Base-by-base conservation (phyloP, 1,140 invertebrate species). In the Papilio dardanus region DNA sequence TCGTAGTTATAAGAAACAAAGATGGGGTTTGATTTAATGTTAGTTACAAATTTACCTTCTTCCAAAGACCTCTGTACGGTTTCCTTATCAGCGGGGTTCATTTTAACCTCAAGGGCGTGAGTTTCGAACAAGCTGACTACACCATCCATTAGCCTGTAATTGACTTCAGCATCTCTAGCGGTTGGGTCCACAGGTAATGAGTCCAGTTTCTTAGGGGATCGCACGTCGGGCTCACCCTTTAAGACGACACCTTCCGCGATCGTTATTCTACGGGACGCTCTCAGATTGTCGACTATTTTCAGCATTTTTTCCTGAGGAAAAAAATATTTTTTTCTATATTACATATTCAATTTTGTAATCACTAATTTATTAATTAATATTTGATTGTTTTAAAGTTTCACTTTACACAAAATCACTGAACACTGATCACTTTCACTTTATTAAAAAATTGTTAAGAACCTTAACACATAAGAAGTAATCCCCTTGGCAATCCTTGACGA, bases 401-500 rank as follows among this genome's bases (percentile, higher is more conserved):
- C 76, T 76, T 74, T 67, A 68, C 78, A 87, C 81, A 80, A 71
- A 67, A 80, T 71, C 83, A 83, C 81, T 80, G 77, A 81, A 75
- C 87, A 89, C 85, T 83, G 42, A 77, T 68, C 88, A 92, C 89
- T 91, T 90, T 92, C 89, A 90, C 89, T 90, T 79, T 78, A 86
- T 79, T 83, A 86, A 54, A 31, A 86, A 83, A 85, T 86, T 84
- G 83, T 79, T 89, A 91, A 85, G 77, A 79, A 93, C 92, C 92
- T 93, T 93, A 79, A 92, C 91, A 92, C 92, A 93, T 62, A 87
- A 65, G 31, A 87, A 77, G 80, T 91, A 90, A 76, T 92, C 88
- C 71, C 86, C 88, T 76, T 84, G 81, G 84, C 92, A 93, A 79
- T 91, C 92, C 87, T 91, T 89, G 30, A 93, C 79, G 82, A 92